Base-by-base conservation (phyloP, 1,140 invertebrate genomes). In the Drosophila simulans region DNA sequence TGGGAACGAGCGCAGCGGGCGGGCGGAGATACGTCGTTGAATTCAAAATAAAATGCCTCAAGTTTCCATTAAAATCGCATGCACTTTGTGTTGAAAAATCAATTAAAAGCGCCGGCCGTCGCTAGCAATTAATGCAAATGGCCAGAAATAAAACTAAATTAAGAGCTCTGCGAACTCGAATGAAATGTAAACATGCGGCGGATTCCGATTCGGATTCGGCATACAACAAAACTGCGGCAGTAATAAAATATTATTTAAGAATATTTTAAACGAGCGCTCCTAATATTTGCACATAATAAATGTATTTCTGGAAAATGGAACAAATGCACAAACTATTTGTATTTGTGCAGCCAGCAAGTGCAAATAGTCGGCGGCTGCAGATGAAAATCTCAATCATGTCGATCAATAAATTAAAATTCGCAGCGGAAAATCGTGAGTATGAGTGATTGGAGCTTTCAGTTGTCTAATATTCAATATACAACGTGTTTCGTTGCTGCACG, bases 51-150 rank as follows among this genome's bases (percentile, higher is more conserved):
- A 70, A 86, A 70, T 64, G 73, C 78, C 59, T 45, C 64, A 55
- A 81, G 68, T 71, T 85, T 71, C 59, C 64, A 78, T 75, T 60
- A 58, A 77, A 74, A 86, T 77, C 54, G 81, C 81, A 40, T 64
- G 54, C 81, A 85, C 68, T 85, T 77, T 76, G 52, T 65, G 76
- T 70, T 86, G 65, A 63, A 86, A 88, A 76, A 78, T 88, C 83
- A 86, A 86, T 86, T 85, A 86, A 85, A 85, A 77, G 53, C 80
- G 59, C 73, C 69, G 77, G 56, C 46, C 69, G 81, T 63, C 66
- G 63, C 71, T 49, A 11, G 55, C 60, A 81, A 85, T 85, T 86
- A 85, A 82, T 86, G 82, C 83, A 71, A 86, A 88, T 88, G 60
- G 60, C 25, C 49, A 56, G 25, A 75, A 78, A 86, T 57, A 71